A percentile compares a stretch with the other conserved stretches of the same genome.
These are phyloP conservation scores for Macquaria australasica DNA, from an alignment of 2,113 vertebrate species.

Conservation along the genomic window DNA sequence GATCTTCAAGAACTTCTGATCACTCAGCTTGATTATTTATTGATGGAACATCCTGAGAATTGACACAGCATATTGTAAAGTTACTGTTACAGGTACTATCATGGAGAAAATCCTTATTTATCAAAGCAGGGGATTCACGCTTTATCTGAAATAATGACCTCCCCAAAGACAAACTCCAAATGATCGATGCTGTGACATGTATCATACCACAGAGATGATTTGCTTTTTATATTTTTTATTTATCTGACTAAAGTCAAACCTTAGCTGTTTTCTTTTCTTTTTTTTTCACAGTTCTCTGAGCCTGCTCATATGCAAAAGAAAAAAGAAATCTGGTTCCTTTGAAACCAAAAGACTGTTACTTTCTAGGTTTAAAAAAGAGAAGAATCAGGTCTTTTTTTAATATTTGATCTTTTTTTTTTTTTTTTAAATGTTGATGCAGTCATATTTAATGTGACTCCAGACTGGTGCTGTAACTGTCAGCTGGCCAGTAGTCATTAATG, in stretches of 20 bases:
- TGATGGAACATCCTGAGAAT: neutral
- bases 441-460: neutral
- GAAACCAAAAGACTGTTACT: conserved; percentile 76
- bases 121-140: neutral
- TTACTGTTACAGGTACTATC: conserved; percentile 29
- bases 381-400: conserved; percentile 69
- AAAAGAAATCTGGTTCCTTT: conserved; percentile 36
- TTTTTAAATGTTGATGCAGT: conserved; percentile 27
- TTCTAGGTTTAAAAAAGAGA: conserved; percentile 45
- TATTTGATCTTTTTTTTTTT: conserved; percentile 64
- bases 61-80: conserved; percentile 5
- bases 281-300: conserved; percentile 57
- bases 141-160: neutral
- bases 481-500: conserved; percentile 18
- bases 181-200: conserved; percentile 48
- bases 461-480: conserved; percentile 40
- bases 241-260: conserved; percentile 33
- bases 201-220: conserved; percentile 49
- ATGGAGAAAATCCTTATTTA: conserved; percentile 27
- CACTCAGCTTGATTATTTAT: conserved; percentile 14
- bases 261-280: neutral
- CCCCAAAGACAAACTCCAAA: conserved; percentile 24
- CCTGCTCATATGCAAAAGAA: conserved; percentile 76
- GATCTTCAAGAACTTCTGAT: conserved; percentile 94
- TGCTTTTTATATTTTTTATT: conserved; percentile 60